Conservation (phyloP, 1,140 invertebrate genomes). For the Rhagoletis zephyria region DNA sequence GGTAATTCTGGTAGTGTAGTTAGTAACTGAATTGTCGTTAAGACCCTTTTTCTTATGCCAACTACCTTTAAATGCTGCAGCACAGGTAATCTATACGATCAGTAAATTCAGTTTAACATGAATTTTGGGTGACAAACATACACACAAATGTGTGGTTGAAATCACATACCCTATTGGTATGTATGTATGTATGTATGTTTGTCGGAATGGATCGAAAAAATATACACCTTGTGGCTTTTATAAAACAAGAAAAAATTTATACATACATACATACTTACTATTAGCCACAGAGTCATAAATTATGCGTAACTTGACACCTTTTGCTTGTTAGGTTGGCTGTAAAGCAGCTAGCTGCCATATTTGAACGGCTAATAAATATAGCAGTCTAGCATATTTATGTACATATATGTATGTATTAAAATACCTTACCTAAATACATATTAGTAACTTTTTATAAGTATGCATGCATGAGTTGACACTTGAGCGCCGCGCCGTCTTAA, state of each 20-base stretch:
- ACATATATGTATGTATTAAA: background rate
- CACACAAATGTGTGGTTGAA: slow-evolving; percentile 11
- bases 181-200: background rate
- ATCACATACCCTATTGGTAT: background rate
- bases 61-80: background rate
- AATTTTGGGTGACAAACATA: slow-evolving; percentile 30
- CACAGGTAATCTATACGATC: slow-evolving; percentile 47
- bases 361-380: slow-evolving; percentile 53
- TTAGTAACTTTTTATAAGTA: background rate
- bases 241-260: background rate
- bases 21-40: background rate
- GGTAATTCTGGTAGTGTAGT: background rate
- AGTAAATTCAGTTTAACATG: slow-evolving; percentile 48
- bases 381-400: slow-evolving; percentile 43
- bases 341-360: slow-evolving; percentile 39
- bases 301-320: slow-evolving; percentile 73
- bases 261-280: background rate
- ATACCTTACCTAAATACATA: too few species aligned
- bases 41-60: background rate
- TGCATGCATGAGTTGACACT: slow-evolving; percentile 21
- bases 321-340: slow-evolving; percentile 61
- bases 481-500: slow-evolving; percentile 26
- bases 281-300: slow-evolving; percentile 63
- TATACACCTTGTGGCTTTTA: background rate
- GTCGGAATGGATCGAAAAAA: background rate